A percentile compares a stretch with the other conserved stretches of the same genome.
Evolutionary conservation across 2,797 vertebrate genomes (phyloP).

Genomic region (Nannoperca australis): DNA sequence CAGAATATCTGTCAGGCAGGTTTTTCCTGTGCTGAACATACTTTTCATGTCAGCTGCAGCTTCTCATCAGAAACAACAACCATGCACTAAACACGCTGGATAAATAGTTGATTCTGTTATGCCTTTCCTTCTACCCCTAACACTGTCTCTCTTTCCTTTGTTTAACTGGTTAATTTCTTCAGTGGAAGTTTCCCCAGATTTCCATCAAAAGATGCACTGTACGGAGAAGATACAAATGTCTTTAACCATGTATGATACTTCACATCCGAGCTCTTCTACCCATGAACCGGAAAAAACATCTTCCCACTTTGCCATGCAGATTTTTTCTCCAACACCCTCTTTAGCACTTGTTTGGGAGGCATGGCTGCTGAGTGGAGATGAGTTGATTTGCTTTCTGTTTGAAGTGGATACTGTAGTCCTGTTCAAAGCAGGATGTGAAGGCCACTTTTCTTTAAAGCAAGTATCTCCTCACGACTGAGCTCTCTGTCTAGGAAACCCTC

Average conservation of each 20-base stretch:
- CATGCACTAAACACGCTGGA: constrained; percentile 54
- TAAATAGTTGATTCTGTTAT: constrained; percentile 65
- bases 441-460: constrained; percentile 54
- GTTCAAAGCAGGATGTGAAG: constrained; percentile 72
- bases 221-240: constrained; percentile 48
- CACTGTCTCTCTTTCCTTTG: constrained; percentile 49
- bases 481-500: constrained; percentile 36
- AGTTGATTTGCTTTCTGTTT: constrained; percentile 65
- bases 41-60: constrained; percentile 71
- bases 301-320: constrained; percentile 53
- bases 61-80: constrained; percentile 71
- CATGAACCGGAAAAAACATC: constrained; percentile 33
- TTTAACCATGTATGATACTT: constrained; percentile 56
- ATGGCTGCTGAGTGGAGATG: constrained; percentile 49
- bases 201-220: constrained; percentile 54
- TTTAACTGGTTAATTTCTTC: constrained; percentile 71
- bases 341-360: constrained; percentile 44
- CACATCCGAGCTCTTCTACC: constrained; percentile 46
- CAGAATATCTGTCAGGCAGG: constrained; percentile 75
- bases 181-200: constrained; percentile 61
- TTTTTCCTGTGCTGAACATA: constrained; percentile 76
- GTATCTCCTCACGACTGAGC: constrained; percentile 44
- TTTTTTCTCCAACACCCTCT: constrained; percentile 56
- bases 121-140: constrained; percentile 25
- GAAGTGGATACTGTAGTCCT: constrained; percentile 62